phyloP scores from a whole-genome alignment of 1,140 invertebrate genomes.

The Leptestheria dahalacensis region DNA sequence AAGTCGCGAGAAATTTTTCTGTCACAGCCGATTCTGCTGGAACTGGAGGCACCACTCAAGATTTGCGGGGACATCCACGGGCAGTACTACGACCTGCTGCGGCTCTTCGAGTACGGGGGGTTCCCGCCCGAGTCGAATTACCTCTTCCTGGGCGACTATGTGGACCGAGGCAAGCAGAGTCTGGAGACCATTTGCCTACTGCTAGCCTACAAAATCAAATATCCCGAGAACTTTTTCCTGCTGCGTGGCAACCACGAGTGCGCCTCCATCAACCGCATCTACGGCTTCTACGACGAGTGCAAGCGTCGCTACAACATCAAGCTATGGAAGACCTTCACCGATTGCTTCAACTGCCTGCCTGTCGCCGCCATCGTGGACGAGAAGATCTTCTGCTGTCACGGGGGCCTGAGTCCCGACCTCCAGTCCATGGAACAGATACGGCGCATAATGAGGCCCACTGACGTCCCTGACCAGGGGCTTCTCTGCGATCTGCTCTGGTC shows the following conservation, averaged over 20 bases:
- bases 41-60: constrained; percentile 96
- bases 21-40: constrained; percentile 94
- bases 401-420: constrained; percentile 74
- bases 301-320: constrained; percentile 52
- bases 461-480: constrained; percentile 48
- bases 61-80: constrained; percentile 72
- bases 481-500: constrained; percentile 97
- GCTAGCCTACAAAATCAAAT: constrained; percentile 44
- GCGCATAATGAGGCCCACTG: constrained; percentile 48
- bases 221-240: constrained; percentile 49
- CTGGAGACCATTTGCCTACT: constrained; percentile 42
- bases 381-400: constrained; percentile 96
- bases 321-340: constrained; percentile 57
- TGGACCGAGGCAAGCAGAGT: constrained; percentile 35
- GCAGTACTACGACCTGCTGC: constrained; percentile 38
- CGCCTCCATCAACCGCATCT: constrained; percentile 40
- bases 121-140: constrained; percentile 36
- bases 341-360: constrained; percentile 55
- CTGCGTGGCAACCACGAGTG: constrained; percentile 50
- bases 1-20: constrained; percentile 98
- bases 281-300: constrained; percentile 31
- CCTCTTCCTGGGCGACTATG: constrained; percentile 36
- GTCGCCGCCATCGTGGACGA: constrained; percentile 75
- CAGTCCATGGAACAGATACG: constrained; percentile 73
- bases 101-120: constrained; percentile 40